Base-by-base conservation (phyloP, 2,888 invertebrate species). In the Deilephila porcellus region DNA sequence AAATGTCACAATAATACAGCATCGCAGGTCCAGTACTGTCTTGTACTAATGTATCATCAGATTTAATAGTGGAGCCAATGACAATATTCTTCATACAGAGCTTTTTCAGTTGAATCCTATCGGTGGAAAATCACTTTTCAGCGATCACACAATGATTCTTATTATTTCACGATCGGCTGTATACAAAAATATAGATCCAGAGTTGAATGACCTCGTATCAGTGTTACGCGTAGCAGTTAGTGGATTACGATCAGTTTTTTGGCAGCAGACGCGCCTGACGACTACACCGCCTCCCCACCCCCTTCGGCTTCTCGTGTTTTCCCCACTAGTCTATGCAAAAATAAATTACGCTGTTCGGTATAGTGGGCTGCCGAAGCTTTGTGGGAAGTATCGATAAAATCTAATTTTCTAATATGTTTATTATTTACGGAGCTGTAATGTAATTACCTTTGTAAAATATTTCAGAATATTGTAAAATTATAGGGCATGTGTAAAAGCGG, bases 181-280 rank as follows among this genome's bases (percentile, higher is more conserved):
- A 5, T 56, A 19, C 5, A 19, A 11, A 45, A 45, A 45, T 5
- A 56, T 56, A 56, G 4, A 56, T 56, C 4, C 5, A 17, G 67
- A 45, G 67, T 67, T 67, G 25, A 67, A 52, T 67, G 67, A 20
- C 67, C 67, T 52, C 45, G 67, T 67, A 67, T 67, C 67, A 67
- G 17, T 52, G 34, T 56, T 56, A 56, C 53, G 17, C 45, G 11
- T 56, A 56, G 53, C 19, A 56, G 34, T 34, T 32, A 60, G 25
- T 19, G 32, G 11, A 34, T 63, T 63, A 63, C 63, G 63, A 32
- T 32, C 32, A 37, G 52, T 52, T 67, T 67, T 62, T 67, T 67
- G 67, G 67, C 67, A 67, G 17, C 67, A 14, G 6, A 6, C 67
- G 45, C 67, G 67, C 25, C 45, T 52, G 52, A 25, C 67, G 67